phyloP scores from a whole-genome alignment of 2,113 vertebrate genomes.

The Thalassoma bifasciatum region DNA sequence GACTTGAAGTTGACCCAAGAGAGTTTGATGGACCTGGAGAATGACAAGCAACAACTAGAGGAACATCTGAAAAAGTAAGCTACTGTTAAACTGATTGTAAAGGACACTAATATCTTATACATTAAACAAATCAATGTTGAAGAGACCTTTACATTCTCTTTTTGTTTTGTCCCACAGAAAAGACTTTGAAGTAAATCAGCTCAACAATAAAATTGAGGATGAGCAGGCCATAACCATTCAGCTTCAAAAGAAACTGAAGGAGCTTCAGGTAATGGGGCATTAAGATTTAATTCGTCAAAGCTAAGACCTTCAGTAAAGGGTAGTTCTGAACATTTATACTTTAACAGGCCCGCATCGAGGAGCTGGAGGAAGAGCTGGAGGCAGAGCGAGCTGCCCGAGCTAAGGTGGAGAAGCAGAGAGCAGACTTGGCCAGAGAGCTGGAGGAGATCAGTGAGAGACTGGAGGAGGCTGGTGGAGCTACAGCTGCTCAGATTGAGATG shows the following conservation, averaged over 20 bases:
- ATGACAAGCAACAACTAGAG: conserved; percentile 76
- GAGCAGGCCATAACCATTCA: conserved; percentile 66
- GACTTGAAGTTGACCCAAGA: conserved; percentile 71
- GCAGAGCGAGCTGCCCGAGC: too few species aligned
- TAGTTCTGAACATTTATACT: conserved; percentile 28
- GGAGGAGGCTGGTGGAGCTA: too few species aligned
- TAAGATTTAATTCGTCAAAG: not conserved
- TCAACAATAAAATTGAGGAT: conserved; percentile 69
- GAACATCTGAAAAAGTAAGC: conserved; percentile 76
- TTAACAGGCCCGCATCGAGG: conserved; percentile 49
- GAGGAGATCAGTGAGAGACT: too few species aligned
- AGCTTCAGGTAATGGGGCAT: conserved; percentile 64
- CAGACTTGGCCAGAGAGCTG: too few species aligned
- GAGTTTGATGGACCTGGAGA: conserved; percentile 74
- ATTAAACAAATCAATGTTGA: not conserved
- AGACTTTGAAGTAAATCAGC: conserved; percentile 75
- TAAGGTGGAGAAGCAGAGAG: too few species aligned
- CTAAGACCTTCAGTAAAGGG: not conserved
- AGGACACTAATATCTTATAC: too few species aligned
- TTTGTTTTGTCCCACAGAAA: conserved; percentile 56
- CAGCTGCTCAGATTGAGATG: too few species aligned
- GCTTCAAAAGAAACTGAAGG: conserved; percentile 76
- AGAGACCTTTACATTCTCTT: not conserved
- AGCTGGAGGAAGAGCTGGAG: conserved; percentile 79
- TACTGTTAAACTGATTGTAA: too few species aligned